Evolutionary conservation across 2,113 vertebrate genomes (phyloP).

Genomic region (Caloenas nicobarica): DNA sequence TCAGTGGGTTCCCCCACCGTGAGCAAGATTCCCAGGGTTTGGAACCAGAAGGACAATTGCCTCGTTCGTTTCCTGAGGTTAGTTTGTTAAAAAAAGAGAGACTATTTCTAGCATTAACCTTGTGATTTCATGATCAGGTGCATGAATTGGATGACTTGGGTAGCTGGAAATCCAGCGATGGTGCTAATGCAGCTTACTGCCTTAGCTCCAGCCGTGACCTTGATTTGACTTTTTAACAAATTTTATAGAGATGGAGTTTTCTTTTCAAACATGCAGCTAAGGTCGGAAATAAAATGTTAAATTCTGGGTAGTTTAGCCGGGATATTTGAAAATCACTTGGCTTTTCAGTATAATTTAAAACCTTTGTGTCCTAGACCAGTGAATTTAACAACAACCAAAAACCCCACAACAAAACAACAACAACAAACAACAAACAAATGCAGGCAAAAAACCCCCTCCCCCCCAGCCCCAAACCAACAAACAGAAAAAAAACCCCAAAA

Average conservation of each 20-base stretch:
- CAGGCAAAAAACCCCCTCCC: too few species aligned
- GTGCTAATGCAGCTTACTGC: background rate
- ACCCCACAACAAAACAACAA: too few species aligned
- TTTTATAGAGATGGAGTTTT: background rate
- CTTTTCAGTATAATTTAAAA: background rate
- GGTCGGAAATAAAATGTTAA: background rate
- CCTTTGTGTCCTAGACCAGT: background rate
- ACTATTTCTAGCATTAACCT: background rate
- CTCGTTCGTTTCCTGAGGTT: background rate
- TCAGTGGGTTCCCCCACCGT: background rate
- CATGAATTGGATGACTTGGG: background rate
- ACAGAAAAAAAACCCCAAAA: too few species aligned
- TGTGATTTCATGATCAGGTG: background rate
- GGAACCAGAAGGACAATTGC: background rate
- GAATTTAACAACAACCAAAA: background rate
- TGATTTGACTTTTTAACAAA: background rate
- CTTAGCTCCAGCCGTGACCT: background rate
- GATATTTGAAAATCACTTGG: background rate
- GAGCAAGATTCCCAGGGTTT: background rate
- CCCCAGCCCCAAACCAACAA: too few species aligned
- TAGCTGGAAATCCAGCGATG: background rate
- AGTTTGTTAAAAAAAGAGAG: background rate
- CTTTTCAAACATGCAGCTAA: background rate
- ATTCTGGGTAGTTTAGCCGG: background rate
- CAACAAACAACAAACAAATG: too few species aligned